phyloP scores from a whole-genome alignment of 2,113 vertebrate species.

The Silurus asotus region DNA sequence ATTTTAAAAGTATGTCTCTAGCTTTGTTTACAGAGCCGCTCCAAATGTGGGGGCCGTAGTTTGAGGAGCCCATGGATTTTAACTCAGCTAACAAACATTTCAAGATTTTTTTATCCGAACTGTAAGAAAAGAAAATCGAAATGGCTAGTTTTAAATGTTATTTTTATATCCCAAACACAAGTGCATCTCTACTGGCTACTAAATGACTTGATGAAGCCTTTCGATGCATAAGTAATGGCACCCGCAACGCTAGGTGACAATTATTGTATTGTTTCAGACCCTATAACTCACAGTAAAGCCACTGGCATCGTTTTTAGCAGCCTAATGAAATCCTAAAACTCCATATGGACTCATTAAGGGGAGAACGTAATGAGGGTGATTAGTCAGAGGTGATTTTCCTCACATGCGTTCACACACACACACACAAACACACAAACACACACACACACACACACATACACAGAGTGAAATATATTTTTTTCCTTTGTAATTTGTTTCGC shows the following conservation, averaged over 20 bases:
- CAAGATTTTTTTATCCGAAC: too few relatives aligned
- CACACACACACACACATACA: slow-evolving; percentile 4
- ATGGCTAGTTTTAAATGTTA: too few relatives aligned
- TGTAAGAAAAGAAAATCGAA: too few relatives aligned
- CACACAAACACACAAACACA: slow-evolving; percentile 12
- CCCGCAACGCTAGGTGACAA: not conserved
- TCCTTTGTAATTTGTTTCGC: not conserved
- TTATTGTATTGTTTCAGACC: slow-evolving; percentile 18
- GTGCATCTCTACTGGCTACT: not conserved
- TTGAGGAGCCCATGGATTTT: too few relatives aligned
- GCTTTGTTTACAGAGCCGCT: too few relatives aligned
- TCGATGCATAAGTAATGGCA: not conserved
- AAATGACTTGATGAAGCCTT: not conserved
- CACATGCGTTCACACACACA: not conserved
- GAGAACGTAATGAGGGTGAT: slow-evolving; percentile 70
- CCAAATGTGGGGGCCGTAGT: too few relatives aligned
- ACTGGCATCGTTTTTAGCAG: slow-evolving; percentile 49
- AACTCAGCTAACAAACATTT: too few relatives aligned
- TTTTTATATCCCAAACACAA: not conserved
- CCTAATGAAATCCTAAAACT: slow-evolving; percentile 69
- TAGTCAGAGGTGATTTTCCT: slow-evolving; percentile 62
- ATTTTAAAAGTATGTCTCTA: too few relatives aligned
- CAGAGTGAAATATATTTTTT: not conserved
- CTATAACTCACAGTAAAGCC: slow-evolving; percentile 16
- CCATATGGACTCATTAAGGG: slow-evolving; percentile 67